Evolutionary conservation across 2,113 vertebrate species (phyloP).

Genomic region (Apteryx owenii): DNA sequence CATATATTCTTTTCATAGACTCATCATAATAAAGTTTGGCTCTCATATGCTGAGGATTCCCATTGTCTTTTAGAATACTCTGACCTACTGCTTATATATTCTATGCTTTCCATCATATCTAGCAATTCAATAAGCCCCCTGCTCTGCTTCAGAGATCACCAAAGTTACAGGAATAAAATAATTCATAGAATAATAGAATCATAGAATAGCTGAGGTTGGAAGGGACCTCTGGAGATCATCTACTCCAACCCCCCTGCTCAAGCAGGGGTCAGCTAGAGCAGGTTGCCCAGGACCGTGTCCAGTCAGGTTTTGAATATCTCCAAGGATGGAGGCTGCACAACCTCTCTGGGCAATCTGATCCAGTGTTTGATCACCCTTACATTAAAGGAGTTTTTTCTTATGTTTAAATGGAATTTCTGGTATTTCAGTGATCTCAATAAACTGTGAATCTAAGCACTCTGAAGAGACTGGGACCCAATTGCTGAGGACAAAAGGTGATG

Average conservation of each 20-base stretch:
- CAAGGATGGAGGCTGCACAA: background rate
- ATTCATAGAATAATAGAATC: background rate
- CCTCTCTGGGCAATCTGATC: background rate
- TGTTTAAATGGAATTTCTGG: background rate
- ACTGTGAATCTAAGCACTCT: background rate
- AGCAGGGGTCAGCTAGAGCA: background rate
- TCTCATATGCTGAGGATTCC: background rate
- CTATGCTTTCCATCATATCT: background rate
- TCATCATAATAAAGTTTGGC: background rate
- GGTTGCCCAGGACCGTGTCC: background rate
- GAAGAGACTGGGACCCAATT: background rate
- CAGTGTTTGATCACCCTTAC: background rate
- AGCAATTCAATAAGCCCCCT: background rate
- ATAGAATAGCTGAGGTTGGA: background rate
- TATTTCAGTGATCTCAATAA: background rate
- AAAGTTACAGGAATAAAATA: slow-evolving; percentile 29
- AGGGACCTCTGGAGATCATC: background rate
- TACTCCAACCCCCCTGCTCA: background rate
- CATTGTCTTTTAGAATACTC: background rate
- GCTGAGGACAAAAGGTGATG: background rate
- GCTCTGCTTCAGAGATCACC: slow-evolving; percentile 9
- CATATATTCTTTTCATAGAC: background rate
- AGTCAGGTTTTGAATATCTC: background rate
- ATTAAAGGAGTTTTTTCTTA: background rate
- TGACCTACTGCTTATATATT: background rate